phyloP scores from a whole-genome alignment of 2,113 vertebrate genomes.

The Malurus elegans region DNA sequence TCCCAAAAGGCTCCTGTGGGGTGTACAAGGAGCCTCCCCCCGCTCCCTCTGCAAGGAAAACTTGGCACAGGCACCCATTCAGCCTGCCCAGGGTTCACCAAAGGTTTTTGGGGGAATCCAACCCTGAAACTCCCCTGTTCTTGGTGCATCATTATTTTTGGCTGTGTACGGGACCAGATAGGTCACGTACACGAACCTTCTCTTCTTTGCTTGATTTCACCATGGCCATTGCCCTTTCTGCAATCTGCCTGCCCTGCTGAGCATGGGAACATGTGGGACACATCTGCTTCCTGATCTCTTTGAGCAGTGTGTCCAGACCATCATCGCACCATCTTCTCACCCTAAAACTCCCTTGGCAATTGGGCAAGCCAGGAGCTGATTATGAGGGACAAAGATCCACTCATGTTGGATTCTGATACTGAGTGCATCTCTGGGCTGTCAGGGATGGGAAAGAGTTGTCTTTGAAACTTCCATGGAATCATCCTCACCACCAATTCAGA shows the following conservation, averaged over 20 bases:
- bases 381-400: not conserved
- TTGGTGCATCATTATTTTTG: not conserved
- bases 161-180: not conserved
- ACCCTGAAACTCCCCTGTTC: not conserved
- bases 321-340: not conserved
- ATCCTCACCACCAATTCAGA: not conserved
- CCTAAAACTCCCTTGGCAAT: not conserved
- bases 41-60: not conserved
- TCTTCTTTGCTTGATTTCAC: constrained; percentile 10
- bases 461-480: not conserved
- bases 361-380: not conserved
- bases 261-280: not conserved
- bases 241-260: not conserved
- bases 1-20: not conserved
- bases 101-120: not conserved
- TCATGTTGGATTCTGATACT: fast-evolving
- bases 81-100: not conserved
- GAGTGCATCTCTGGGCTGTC: fast-evolving
- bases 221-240: not conserved
- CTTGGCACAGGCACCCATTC: not conserved
- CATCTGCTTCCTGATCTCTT: not conserved
- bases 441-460: not conserved
- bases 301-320: not conserved
- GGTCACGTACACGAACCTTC: not conserved
- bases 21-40: not conserved